Base-by-base conservation (phyloP, 2,888 invertebrate genomes). In the Pristionchus fissidentatus region DNA sequence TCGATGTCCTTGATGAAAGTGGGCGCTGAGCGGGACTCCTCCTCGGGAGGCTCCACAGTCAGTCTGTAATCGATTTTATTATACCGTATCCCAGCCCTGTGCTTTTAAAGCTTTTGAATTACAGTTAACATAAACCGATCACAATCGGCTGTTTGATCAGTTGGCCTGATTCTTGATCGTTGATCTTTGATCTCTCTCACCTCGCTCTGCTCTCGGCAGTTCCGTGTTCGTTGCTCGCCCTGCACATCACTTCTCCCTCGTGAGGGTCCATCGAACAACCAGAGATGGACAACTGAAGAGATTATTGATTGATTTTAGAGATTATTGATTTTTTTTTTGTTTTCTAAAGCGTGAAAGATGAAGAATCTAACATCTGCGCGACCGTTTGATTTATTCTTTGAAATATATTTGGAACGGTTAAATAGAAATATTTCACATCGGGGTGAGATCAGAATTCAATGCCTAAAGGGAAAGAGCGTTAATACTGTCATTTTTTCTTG, bases 161-260 rank as follows among this genome's bases (percentile, higher is more conserved):
- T 10, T 49, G 52, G n/a, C n/a, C n/a, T n/a, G n/a, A n/a, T n/a
- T 38, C 8, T 29, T 43, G 43, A 49, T 46, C 49, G 38, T 73
- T 73, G 73, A 46, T 49, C 19, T 75, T 46, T 75, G 22, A n/a
- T 22, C 26, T 22, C 26, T 62, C 80, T 3, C 43, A 81, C 80
- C 95, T 95, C 19, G 97, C 96, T 86, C 95, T 95, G 90, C 95
- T 96, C 90, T 95, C 93, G 75, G 93, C 94, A 85, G 93, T 93
- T 57, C 94, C 94, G 60, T 93, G 93, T 73, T 93, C 93, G 91
- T 94, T 94, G 41, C 77, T 79, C 38, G 82, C 77, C 81, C 75
- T 2, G 88, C 88, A 94, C 55, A 93, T 93, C 89, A 94, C 93
- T 73, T 92, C 92, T 46, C 94, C 94, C 82, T 93, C 93, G 81